Base-by-base conservation (phyloP, 2,888 invertebrate species). In the Tinea pellionella region DNA sequence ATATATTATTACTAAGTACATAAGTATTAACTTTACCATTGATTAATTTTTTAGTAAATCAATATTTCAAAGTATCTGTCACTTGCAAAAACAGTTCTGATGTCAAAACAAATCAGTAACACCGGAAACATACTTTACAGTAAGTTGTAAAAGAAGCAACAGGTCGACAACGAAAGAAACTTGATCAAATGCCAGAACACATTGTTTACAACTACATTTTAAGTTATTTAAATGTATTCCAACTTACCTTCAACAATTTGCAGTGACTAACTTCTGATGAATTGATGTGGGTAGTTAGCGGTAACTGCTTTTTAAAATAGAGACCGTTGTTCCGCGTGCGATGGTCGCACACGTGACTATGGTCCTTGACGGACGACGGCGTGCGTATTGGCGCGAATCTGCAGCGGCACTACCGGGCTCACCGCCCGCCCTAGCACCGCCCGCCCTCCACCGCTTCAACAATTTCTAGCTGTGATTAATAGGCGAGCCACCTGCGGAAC, bases 401-500 rank as follows among this genome's bases (percentile, higher is more conserved):
- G 71, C 74, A 78, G 73, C 75, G 74, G 78, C 78, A 86, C 86
- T 86, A 81, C 82, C 81, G 80, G 78, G 76, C 67, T 73, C 68
- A 70, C 69, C 70, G 66, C 67, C 63, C 61, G 59, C 60, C 63
- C 60, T 60, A 19, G 70, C 65, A 69, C 69, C 70, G 66, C 67
- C 61, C 60, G 60, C 61, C 63, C 61, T 61, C 66, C 68, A 68
- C 69, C 66, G 67, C 67, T 62, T 66, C 67, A 65, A 63, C 67
- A 64, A 78, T 80, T 78, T 77, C 75, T 75, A 69, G 77, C 79
- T 66, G 78, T 82, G 83, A 86, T 84, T 85, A 82, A 85, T 85
- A 73, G 77, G 69, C 76, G 68, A 78, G 75, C 85, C 84, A 86
- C 86, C 86, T 86, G 86, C 82, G 78, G 82, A 85, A 79, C 83